These are phyloP conservation scores for Neolamprologus fasciatus DNA, from an alignment of 2,113 vertebrate species.

Conservation along the genomic window DNA sequence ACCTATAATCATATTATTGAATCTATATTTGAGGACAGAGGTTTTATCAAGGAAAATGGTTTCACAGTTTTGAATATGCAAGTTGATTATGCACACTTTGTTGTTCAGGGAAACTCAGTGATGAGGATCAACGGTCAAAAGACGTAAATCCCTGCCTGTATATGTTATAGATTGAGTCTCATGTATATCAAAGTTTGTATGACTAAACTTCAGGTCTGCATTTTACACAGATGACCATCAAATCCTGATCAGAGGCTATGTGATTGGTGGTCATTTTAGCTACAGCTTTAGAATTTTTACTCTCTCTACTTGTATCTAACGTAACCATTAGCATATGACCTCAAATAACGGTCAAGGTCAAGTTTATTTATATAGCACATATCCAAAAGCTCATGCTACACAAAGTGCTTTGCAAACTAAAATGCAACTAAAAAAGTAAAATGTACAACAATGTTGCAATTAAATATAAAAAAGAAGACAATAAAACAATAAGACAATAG, in stretches of 20 bases:
- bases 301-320: fast-evolving
- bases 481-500: background rate
- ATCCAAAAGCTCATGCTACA: fast-evolving
- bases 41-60: fast-evolving
- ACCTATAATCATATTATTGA: background rate
- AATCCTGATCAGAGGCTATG: fast-evolving
- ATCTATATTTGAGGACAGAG: fast-evolving
- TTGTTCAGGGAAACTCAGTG: background rate
- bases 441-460: background rate
- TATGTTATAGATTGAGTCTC: fast-evolving
- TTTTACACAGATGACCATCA: background rate
- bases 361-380: fast-evolving
- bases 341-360: fast-evolving
- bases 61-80: background rate
- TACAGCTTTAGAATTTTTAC: background rate
- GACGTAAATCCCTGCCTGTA: fast-evolving
- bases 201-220: fast-evolving
- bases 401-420: background rate
- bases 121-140: background rate
- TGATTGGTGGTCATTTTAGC: fast-evolving
- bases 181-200: fast-evolving
- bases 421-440: background rate
- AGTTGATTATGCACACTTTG: background rate
- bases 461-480: background rate
- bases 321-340: fast-evolving